A percentile compares a stretch with the other conserved stretches of the same genome.
phyloP scores from a whole-genome alignment of 2,113 vertebrate species.

The Siniperca knerii region DNA sequence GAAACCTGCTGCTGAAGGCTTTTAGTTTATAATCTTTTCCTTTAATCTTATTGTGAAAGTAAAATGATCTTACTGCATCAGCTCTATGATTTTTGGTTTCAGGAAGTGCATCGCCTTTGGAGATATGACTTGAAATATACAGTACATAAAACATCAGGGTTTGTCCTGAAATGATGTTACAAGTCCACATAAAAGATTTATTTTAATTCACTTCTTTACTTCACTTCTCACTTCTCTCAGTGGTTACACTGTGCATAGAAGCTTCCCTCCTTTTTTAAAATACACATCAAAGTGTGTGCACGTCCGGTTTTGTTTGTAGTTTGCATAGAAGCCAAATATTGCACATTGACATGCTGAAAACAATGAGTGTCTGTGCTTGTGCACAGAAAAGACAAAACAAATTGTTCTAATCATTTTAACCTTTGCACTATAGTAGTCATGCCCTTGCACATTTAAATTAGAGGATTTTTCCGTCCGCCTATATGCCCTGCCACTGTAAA shows the following conservation, averaged over 20 bases:
- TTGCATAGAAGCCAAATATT: not conserved
- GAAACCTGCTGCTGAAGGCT: not conserved
- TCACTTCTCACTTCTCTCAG: not conserved
- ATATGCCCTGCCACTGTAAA: not conserved
- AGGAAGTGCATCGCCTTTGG: not conserved
- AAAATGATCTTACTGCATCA: not conserved
- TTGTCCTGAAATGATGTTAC: not conserved
- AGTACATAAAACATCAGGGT: not conserved
- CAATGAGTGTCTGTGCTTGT: not conserved
- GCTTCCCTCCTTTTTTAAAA: not conserved
- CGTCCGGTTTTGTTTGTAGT: not conserved
- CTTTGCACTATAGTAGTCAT: not conserved
- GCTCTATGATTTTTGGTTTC: not conserved
- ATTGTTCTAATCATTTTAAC: not conserved
- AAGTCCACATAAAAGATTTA: not conserved
- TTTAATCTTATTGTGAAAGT: not conserved
- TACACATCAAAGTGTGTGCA: not conserved
- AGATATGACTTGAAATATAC: not conserved
- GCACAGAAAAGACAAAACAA: not conserved
- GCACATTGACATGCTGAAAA: not conserved
- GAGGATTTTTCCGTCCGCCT: not conserved
- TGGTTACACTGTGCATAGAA: not conserved
- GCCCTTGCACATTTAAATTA: not conserved
- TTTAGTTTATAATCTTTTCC: not conserved
- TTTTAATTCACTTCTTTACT: not conserved